Evolutionary conservation across 1,140 invertebrate genomes (phyloP).

Genomic region (Drosophila aff.): DNA sequence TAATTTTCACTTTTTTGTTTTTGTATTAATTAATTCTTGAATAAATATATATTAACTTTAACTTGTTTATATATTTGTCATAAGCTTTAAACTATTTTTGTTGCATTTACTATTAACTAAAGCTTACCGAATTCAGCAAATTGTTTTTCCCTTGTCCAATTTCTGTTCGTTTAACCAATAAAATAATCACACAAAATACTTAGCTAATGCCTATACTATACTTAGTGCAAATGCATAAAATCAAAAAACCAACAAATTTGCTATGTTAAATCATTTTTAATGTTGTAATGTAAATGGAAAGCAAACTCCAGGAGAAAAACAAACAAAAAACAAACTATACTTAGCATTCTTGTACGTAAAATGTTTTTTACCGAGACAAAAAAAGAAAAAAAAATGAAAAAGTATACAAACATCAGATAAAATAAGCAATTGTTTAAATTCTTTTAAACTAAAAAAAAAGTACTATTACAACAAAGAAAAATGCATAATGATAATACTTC

Average conservation of each 20-base stretch:
- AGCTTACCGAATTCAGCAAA: constrained; percentile 45
- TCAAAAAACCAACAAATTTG: constrained; percentile 55
- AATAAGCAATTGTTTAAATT: constrained; percentile 79
- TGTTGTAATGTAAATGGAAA: constrained; percentile 65
- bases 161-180: constrained; percentile 58
- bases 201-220: constrained; percentile 76
- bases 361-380: constrained; percentile 64
- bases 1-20: constrained; percentile 7
- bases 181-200: constrained; percentile 69
- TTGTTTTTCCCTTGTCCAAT: constrained; percentile 57
- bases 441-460: constrained; percentile 63
- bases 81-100: constrained; percentile 58
- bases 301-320: constrained; percentile 25
- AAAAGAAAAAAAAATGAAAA: constrained; percentile 18
- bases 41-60: constrained; percentile 22
- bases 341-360: constrained; percentile 70
- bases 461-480: constrained; percentile 46
- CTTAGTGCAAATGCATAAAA: constrained; percentile 79
- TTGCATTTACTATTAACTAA: constrained; percentile 68
- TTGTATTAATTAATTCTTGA: constrained; percentile 37
- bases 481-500: constrained; percentile 70
- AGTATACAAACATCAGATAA: constrained; percentile 54
- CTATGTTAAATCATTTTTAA: constrained; percentile 61
- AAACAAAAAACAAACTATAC: constrained; percentile 40
- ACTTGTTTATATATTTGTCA: constrained; percentile 37